Evolutionary conservation across 2,888 invertebrate species (phyloP).

Genomic region (Megalurothrips usitatus): DNA sequence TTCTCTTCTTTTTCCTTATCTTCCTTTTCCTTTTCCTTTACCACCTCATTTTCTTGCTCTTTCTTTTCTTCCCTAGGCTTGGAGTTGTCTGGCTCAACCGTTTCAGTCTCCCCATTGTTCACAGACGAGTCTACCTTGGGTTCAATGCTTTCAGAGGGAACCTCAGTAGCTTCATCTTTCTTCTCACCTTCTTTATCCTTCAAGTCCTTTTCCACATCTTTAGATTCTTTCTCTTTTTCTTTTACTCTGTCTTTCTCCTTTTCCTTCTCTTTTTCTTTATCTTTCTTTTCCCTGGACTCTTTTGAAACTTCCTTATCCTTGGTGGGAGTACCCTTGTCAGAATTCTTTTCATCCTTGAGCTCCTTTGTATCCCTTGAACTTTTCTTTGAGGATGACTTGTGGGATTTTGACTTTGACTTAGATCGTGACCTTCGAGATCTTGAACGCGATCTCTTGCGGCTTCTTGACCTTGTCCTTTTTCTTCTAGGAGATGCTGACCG

Average conservation of each 20-base stretch:
- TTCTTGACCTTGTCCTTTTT: conserved; percentile 50
- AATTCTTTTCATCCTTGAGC: conserved; percentile 30
- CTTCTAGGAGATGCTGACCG: conserved; percentile 38
- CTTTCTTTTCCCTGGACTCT: conserved; percentile 30
- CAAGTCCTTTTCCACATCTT: conserved; percentile 34
- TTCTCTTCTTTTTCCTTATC: conserved; percentile 26
- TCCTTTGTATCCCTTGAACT: conserved; percentile 42
- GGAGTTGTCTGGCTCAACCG: conserved; percentile 28
- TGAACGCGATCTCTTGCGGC: conserved; percentile 40
- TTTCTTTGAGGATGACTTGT: conserved; percentile 46
- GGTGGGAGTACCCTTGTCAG: not conserved
- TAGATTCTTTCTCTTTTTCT: conserved; percentile 34
- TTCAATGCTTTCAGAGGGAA: conserved; percentile 17
- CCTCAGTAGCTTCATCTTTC: conserved; percentile 22
- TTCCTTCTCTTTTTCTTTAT: conserved; percentile 35
- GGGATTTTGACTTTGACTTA: conserved; percentile 48
- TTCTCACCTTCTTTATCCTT: conserved; percentile 30
- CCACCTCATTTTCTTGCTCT: conserved; percentile 35
- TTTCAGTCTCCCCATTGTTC: not conserved
- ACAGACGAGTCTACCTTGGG: not conserved
- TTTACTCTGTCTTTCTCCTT: conserved; percentile 34
- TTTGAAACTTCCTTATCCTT: not conserved
- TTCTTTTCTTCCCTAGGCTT: conserved; percentile 35
- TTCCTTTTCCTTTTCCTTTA: conserved; percentile 31
- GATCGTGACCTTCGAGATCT: conserved; percentile 49